Conservation (phyloP, 2,888 invertebrate species). For the Epirrhoe alternata region DNA sequence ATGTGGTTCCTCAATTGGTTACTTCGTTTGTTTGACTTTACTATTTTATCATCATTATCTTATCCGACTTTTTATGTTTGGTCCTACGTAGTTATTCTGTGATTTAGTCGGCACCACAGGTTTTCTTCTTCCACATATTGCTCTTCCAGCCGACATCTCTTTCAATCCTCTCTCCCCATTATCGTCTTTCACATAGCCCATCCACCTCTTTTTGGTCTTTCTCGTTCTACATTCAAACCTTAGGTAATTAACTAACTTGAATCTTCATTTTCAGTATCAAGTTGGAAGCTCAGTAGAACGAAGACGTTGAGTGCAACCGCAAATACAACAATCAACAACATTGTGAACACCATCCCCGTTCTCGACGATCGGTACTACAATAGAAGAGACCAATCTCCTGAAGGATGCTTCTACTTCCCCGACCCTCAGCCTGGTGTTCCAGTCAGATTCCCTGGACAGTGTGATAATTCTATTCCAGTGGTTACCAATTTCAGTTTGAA, state of each 20-base stretch:
- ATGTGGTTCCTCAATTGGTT: too few relatives aligned
- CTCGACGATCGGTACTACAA: conserved; percentile 55
- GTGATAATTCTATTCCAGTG: conserved; percentile 49
- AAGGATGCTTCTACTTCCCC: conserved; percentile 64
- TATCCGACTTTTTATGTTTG: too few relatives aligned
- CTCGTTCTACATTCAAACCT: not conserved
- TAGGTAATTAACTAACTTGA: not conserved
- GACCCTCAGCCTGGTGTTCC: conserved; percentile 52
- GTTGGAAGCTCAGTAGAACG: conserved; percentile 64
- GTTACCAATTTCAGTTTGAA: conserved; percentile 47
- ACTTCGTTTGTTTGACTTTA: too few relatives aligned
- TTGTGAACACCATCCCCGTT: conserved; percentile 50
- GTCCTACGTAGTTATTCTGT: too few relatives aligned
- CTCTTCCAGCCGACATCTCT: too few relatives aligned
- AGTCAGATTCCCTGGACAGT: conserved; percentile 60
- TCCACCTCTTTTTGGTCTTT: too few relatives aligned
- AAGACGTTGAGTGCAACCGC: conserved; percentile 47
- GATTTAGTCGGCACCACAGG: too few relatives aligned
- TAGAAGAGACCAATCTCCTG: conserved; percentile 48
- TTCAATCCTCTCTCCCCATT: too few relatives aligned
- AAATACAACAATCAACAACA: conserved; percentile 47
- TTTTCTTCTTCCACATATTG: too few relatives aligned
- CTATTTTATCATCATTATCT: too few relatives aligned
- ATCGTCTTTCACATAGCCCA: too few relatives aligned
- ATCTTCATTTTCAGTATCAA: conserved; percentile 43